Conservation (phyloP, 2,888 invertebrate species). For the Drosophila infuscata region DNA sequence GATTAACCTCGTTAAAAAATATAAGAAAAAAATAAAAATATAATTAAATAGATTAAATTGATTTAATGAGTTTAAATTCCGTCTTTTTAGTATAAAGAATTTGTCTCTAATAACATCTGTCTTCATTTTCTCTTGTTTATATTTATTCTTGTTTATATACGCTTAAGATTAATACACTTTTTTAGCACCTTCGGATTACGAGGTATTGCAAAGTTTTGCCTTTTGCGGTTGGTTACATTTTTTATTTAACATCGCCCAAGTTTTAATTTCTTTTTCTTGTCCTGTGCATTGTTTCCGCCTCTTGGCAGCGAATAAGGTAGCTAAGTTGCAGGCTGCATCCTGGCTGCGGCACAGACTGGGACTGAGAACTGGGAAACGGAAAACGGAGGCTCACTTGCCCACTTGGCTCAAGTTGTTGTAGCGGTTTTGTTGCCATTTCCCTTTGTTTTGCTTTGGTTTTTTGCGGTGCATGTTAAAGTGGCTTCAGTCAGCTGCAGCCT, state of each 20-base stretch:
- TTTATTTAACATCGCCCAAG: conserved; percentile 71
- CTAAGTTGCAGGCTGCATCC: conserved; percentile 36
- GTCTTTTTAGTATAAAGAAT: not conserved
- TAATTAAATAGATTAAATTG: not conserved
- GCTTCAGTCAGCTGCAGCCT: conserved; percentile 35
- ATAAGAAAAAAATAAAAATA: not conserved
- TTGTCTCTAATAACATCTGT: not conserved
- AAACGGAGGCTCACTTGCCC: conserved; percentile 24
- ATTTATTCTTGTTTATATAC: not conserved
- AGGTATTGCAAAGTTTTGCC: conserved; percentile 54
- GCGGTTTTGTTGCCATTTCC: conserved; percentile 68
- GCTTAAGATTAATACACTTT: conserved; percentile 21
- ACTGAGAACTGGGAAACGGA: conserved; percentile 4
- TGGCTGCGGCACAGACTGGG: conserved; percentile 2
- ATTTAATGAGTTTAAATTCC: not conserved
- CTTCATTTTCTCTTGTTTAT: not conserved
- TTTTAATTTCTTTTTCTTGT: conserved; percentile 73
- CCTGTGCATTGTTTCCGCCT: conserved; percentile 65
- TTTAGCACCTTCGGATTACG: conserved; percentile 29
- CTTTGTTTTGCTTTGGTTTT: conserved; percentile 54
- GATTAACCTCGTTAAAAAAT: not conserved
- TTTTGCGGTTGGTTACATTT: conserved; percentile 44
- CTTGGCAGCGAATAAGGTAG: conserved; percentile 42
- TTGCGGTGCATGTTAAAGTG: conserved; percentile 72
- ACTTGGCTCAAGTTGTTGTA: conserved; percentile 68